Conservation (phyloP, 1,140 invertebrate species). For the Palaemon carinicauda region DNA sequence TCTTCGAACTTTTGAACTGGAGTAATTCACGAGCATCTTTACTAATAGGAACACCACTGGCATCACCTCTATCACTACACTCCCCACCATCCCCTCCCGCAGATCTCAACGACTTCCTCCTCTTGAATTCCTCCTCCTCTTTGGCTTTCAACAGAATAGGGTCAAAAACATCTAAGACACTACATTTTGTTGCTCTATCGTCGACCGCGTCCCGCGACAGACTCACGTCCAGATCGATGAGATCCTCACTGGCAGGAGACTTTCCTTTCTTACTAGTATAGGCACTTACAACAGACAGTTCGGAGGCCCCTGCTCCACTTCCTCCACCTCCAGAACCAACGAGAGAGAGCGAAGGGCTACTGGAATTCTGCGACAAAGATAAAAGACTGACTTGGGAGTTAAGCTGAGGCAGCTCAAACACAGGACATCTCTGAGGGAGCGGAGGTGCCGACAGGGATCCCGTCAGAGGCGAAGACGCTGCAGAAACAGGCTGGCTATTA, state of each 20-base stretch:
- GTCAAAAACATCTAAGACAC: slow-evolving; percentile 58
- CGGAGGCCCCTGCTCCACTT: background rate
- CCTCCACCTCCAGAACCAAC: background rate
- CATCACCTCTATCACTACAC: background rate
- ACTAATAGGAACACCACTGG: slow-evolving; percentile 44
- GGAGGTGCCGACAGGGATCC: slow-evolving; percentile 11
- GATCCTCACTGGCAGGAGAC: slow-evolving; percentile 7
- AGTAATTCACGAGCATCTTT: slow-evolving; percentile 56
- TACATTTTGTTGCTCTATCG: slow-evolving; percentile 23
- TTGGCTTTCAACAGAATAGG: slow-evolving; percentile 52
- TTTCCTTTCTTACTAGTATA: slow-evolving; percentile 11
- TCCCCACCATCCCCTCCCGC: background rate
- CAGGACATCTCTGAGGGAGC: slow-evolving; percentile 35
- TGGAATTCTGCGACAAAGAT: slow-evolving; percentile 25
- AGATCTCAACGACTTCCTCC: background rate
- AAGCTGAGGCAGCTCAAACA: slow-evolving; percentile 31
- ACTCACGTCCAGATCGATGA: slow-evolving; percentile 46
- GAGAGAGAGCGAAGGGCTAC: background rate
- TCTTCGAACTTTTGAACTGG: slow-evolving; percentile 26
- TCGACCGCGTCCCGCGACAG: background rate
- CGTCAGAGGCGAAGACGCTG: background rate
- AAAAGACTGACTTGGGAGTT: slow-evolving; percentile 37
- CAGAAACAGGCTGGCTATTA: slow-evolving; percentile 5
- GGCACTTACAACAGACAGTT: slow-evolving; percentile 18
- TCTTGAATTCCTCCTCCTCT: slow-evolving; percentile 29